These are phyloP conservation scores for Drosophila dives DNA, from an alignment of 2,888 invertebrate genomes.

Conservation along the genomic window DNA sequence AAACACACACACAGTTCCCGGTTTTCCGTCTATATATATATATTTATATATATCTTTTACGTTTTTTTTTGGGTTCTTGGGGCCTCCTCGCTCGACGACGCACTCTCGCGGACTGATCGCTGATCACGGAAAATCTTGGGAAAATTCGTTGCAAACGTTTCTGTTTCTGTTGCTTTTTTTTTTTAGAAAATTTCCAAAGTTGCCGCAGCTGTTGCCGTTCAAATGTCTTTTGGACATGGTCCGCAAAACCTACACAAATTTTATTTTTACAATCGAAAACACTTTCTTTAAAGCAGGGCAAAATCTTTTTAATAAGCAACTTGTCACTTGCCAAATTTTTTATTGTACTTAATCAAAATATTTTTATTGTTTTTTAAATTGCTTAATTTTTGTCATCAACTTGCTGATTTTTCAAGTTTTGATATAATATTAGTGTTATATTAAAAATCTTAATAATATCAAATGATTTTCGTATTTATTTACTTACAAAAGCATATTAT, in stretches of 20 bases:
- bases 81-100: conserved; percentile 74
- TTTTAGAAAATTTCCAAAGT: conserved; percentile 71
- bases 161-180: conserved; percentile 9
- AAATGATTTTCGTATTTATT: neutral
- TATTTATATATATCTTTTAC: neutral
- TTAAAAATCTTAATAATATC: neutral
- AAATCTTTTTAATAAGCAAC: conserved; percentile 6
- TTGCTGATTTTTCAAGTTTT: neutral
- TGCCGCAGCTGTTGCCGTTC: conserved; percentile 70
- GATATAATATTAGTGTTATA: neutral
- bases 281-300: conserved; percentile 6
- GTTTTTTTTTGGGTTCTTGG: conserved; percentile 15
- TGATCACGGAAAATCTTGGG: conserved; percentile 13
- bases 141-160: conserved; percentile 22
- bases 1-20: conserved; percentile 12
- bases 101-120: conserved; percentile 81
- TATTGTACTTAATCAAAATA: neutral
- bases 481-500: neutral
- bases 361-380: neutral
- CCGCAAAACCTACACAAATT: conserved; percentile 72
- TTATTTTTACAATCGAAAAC: conserved; percentile 47
- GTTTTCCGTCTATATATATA: conserved; percentile 25
- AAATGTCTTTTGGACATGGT: conserved; percentile 64
- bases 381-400: neutral
- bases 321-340: neutral